Percentiles rank a stretch among this genome's conserved stretches.
These are phyloP conservation scores for Cylloceria caligata DNA, from an alignment of 2,888 invertebrate species.

Conservation along the genomic window DNA sequence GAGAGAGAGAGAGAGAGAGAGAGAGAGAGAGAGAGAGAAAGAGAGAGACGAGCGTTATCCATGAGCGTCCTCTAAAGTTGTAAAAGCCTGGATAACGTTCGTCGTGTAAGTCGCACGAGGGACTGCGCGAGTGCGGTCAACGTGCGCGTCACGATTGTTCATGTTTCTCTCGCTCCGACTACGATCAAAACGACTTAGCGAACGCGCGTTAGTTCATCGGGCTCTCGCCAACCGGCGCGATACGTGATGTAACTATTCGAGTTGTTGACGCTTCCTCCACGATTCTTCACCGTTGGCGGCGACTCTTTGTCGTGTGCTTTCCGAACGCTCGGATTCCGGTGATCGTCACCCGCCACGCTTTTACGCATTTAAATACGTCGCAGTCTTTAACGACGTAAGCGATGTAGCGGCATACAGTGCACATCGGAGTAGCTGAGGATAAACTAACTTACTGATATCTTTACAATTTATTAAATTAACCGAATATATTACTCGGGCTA, in stretches of 20 bases:
- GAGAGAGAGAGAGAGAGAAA: no score
- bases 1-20: no score
- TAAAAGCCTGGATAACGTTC: slow-evolving; percentile 23
- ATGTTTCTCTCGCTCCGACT: slow-evolving; percentile 30
- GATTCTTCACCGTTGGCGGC: slow-evolving; percentile 29
- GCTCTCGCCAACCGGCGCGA: slow-evolving; percentile 31
- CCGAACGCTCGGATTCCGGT: not conserved
- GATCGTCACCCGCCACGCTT: not conserved
- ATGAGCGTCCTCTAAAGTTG: slow-evolving; percentile 39
- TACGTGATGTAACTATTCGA: slow-evolving; percentile 57
- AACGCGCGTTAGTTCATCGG: slow-evolving; percentile 50
- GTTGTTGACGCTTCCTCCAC: slow-evolving; percentile 58
- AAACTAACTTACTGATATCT: not conserved
- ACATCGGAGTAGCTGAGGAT: not conserved
- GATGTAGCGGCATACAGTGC: not conserved
- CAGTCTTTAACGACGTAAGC: not conserved
- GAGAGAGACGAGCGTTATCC: not conserved
- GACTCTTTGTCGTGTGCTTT: slow-evolving; percentile 9
- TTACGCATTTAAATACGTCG: slow-evolving; percentile 14
- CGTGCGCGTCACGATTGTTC: slow-evolving; percentile 25
- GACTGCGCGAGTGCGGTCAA: not conserved
- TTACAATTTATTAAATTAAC: not conserved
- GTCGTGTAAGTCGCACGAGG: slow-evolving; percentile 36
- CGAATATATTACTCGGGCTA: not conserved
- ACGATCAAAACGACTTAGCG: slow-evolving; percentile 37